Base-by-base conservation (phyloP, 2,113 vertebrate genomes). In the Holacanthus passer region DNA sequence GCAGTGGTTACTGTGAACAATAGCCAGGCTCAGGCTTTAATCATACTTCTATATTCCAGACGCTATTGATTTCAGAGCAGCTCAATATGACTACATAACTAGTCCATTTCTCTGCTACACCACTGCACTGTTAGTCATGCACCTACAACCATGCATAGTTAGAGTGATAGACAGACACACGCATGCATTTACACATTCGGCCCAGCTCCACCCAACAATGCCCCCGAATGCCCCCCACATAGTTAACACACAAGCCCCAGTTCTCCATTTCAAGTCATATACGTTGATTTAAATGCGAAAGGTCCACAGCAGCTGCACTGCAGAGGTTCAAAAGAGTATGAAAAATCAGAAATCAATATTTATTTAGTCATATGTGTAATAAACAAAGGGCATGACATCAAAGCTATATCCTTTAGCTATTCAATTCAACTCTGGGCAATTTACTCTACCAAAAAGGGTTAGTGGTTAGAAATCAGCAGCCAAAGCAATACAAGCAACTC, bases 281-380 rank as follows among this genome's bases (percentile, higher is more conserved):
- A 96, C 96, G 43, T 71, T 45, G 37, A 65, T 39, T n/a, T 1
- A 96, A 95, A 95, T 90, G 95, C 94, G 96, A 95, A 95, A 91
- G 16, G 94, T 93, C 92, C 90, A 22, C 52, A 92, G 88, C 94
- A 95, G 94, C 94, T 94, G 93, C 94, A 96, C 95, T 96, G 96
- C 96, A 96, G 95, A 96, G 89, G 96, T 96, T 96, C 95, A 94
- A 95, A 96, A 95, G 95, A 88, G 95, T 95, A 96, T 62, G 32
- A 53, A 96, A 96, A 96, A 97, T 97, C 95, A 94, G 95, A 97
- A 98, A 99, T 97, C 96, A 97, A 97, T 97, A 97, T 96, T 97
- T 96, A 97, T 98, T 98, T 97, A 97, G 96, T 97, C 95, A 96
- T 96, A 95, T 96, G 95, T 94, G 95, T 79, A 78, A 78, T 96